Conservation (phyloP, 2,113 vertebrate species). For the Motacilla alba region DNA sequence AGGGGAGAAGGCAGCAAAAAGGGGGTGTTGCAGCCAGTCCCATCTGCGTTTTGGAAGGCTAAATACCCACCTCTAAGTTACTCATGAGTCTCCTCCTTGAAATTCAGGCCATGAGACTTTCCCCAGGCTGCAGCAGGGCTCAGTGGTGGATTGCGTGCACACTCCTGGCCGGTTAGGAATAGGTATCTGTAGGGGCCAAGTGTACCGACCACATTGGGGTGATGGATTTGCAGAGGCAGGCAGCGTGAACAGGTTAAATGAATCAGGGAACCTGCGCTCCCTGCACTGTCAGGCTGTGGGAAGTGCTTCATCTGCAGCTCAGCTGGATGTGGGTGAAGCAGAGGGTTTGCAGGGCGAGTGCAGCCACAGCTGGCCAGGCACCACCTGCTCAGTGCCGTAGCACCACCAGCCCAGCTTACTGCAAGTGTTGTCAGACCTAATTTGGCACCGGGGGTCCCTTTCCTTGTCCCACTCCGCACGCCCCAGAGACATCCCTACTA, state of each 20-base stretch:
- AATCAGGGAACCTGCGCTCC: background rate
- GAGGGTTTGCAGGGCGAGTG: background rate
- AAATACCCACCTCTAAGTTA: background rate
- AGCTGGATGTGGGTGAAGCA: background rate
- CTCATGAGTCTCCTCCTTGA: background rate
- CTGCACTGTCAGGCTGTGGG: accelerated
- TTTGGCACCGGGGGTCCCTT: background rate
- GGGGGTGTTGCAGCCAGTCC: background rate
- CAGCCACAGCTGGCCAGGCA: background rate
- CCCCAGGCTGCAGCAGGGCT: background rate
- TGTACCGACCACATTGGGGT: accelerated
- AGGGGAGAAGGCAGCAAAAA: background rate
- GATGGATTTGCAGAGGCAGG: background rate
- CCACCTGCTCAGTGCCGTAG: background rate
- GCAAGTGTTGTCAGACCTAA: background rate
- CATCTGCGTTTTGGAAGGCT: background rate
- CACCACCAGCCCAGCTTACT: background rate
- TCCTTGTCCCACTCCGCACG: background rate
- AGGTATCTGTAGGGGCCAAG: background rate
- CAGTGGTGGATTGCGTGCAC: background rate
- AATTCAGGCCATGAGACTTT: accelerated
- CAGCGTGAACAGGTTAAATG: accelerated
- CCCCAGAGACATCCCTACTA: constrained; percentile 43
- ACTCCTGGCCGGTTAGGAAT: background rate
- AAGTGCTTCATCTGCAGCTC: accelerated